Base-by-base conservation (phyloP, 2,888 invertebrate genomes). In the Hyposoter dolosus region DNA sequence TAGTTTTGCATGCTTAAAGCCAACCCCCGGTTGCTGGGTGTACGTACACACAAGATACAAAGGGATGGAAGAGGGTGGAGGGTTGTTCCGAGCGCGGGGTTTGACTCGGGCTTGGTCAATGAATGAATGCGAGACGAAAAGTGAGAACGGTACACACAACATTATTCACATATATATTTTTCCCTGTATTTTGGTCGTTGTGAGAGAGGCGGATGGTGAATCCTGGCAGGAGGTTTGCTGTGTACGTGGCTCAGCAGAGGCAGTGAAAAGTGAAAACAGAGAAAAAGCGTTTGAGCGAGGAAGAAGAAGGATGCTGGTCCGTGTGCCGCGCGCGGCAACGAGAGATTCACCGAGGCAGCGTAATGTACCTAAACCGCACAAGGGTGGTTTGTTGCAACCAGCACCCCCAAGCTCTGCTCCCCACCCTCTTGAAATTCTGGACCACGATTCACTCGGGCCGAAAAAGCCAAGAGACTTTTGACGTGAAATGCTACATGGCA, bases 1-100 rank as follows among this genome's bases (percentile, higher is more conserved):
- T 93, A 94, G 94, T 94, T 94, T 93, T 92, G 91, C 91, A 90
- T 90, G 91, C 92, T 92, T 91, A 92, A 93, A 94, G 93, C 91
- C 90, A 88, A 86, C 74, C 81, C 60, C 81, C 66, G 79, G 65
- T 74, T 83, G 75, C 80, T 80, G 68, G 53, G 43, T 78, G 43
- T 23, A 68, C 53, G 19, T 23, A 17, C 5, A 53, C 1, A 78
- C 15, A 69, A 69, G 50, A 74, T 80, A 77, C 65, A 78, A 81
- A 72, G 71, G 65, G 71, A 77, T 45, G 78, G 82, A 53, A 71
- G 50, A 43, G 43, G 83, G 71, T 47, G 45, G 77, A 68, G 69
- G 85, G 75, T 50, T 60, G 69, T n/a, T 63, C 17, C n/a, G 75
- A 79, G 43, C 69, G 56, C 35, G 85, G 83, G 85, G 80, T 83